Evolutionary conservation across 2,113 vertebrate species (phyloP).

Genomic region (Caretta caretta): DNA sequence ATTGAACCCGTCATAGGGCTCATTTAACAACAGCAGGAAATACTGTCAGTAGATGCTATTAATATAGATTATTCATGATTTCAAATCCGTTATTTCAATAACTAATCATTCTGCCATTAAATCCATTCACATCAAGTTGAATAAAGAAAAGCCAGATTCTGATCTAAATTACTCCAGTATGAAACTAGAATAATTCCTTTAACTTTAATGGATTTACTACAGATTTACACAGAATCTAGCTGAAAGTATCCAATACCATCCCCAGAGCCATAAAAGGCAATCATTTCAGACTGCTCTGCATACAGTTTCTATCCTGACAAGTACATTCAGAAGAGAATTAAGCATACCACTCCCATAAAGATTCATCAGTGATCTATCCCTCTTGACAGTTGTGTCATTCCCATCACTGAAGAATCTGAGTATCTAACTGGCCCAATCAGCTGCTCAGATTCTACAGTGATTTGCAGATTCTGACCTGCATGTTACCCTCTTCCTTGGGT

Average conservation of each 20-base stretch:
- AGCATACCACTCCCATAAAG: neutral
- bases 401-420: neutral
- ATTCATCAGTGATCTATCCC: neutral
- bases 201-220: neutral
- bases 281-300: neutral
- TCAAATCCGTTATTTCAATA: neutral
- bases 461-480: neutral
- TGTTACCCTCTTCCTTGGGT: neutral
- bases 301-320: neutral
- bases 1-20: neutral
- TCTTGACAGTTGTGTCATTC: neutral
- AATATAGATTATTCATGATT: neutral
- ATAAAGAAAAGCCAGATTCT: neutral
- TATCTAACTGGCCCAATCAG: neutral
- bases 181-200: neutral
- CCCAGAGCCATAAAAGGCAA: neutral
- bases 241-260: neutral
- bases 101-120: neutral
- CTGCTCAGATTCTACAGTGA: neutral
- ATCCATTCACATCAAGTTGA: neutral
- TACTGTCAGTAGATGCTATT: neutral
- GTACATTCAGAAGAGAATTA: neutral
- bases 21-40: slow-evolving; percentile 19
- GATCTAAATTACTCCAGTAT: neutral
- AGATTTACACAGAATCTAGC: neutral